Evolutionary conservation across 1,140 invertebrate species (phyloP).

Genomic region (Tachypleus tridentatus): DNA sequence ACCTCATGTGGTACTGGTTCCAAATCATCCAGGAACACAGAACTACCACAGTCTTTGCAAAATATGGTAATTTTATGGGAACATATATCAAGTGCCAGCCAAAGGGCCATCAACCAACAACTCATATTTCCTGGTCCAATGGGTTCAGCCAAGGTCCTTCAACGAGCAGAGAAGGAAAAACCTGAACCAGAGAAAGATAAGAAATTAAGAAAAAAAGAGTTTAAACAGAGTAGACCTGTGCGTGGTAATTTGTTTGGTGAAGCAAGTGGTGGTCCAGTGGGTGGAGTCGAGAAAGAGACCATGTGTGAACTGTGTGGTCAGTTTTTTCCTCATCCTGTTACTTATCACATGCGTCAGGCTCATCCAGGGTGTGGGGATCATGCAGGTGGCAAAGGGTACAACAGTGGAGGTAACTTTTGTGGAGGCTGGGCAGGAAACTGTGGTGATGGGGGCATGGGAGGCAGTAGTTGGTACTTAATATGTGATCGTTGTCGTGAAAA

Average conservation of each 20-base stretch:
- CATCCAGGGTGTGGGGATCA: constrained; percentile 82
- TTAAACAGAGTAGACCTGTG: constrained; percentile 17
- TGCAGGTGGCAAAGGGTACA: constrained; percentile 77
- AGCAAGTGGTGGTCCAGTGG: constrained; percentile 24
- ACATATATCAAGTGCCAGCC: constrained; percentile 55
- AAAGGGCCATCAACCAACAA: constrained; percentile 51
- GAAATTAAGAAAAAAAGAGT: constrained; percentile 35
- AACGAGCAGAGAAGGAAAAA: constrained; percentile 39
- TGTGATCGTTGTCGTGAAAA: constrained; percentile 79
- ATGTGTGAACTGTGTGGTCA: constrained; percentile 76
- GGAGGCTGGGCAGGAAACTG: constrained; percentile 78
- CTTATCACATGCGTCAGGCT: constrained; percentile 75
- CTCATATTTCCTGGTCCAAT: constrained; percentile 32
- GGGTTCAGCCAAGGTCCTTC: constrained; percentile 11
- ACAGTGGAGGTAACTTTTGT: constrained; percentile 68
- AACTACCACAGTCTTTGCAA: constrained; percentile 69
- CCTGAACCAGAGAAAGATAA: constrained; percentile 26
- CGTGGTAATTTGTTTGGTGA: constrained; percentile 35
- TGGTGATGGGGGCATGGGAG: constrained; percentile 69
- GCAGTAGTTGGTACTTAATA: constrained; percentile 79
- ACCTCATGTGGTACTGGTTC: neutral
- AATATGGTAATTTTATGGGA: constrained; percentile 64
- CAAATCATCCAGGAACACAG: constrained; percentile 37
- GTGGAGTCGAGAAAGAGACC: constrained; percentile 41
- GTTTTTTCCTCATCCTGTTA: constrained; percentile 63